phyloP scores from a whole-genome alignment of 2,113 vertebrate genomes.

The Planiliza haematocheilus region DNA sequence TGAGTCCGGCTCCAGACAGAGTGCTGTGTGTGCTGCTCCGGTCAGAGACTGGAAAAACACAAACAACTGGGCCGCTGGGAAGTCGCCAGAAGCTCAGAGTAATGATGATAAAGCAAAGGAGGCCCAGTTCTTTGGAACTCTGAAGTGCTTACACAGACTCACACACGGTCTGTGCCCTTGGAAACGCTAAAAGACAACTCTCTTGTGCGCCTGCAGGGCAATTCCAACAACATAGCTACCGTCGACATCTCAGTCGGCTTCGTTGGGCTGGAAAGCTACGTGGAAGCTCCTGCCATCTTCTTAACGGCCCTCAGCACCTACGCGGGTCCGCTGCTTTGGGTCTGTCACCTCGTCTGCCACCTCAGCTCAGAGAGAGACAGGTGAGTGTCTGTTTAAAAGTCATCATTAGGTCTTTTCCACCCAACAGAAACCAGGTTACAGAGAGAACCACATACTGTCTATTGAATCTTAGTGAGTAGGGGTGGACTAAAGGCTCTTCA shows the following conservation, averaged over 20 bases:
- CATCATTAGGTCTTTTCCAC: no score
- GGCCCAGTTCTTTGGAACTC: slow-evolving; percentile 10
- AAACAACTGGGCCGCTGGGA: slow-evolving; percentile 54
- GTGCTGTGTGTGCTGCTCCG: slow-evolving; percentile 12
- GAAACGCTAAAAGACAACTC: slow-evolving; percentile 23
- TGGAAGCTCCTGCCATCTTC: slow-evolving; percentile 90
- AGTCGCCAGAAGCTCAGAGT: slow-evolving; percentile 36
- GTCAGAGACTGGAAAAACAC: slow-evolving; percentile 42
- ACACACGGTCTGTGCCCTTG: neutral
- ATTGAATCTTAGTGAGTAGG: no score
- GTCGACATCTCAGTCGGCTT: slow-evolving; percentile 96
- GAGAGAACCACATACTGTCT: no score
- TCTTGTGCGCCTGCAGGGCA: slow-evolving; percentile 87
- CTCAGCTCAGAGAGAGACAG: slow-evolving; percentile 88
- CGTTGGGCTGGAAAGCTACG: slow-evolving; percentile 91
- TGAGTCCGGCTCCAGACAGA: slow-evolving; percentile 14
- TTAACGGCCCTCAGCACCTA: slow-evolving; percentile 92
- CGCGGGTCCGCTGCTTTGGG: slow-evolving; percentile 93
- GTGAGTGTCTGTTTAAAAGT: slow-evolving; percentile 73
- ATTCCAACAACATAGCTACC: slow-evolving; percentile 95
- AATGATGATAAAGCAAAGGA: slow-evolving; percentile 61
- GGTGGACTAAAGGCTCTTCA: no score
- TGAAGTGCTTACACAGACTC: slow-evolving; percentile 40
- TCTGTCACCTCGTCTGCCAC: slow-evolving; percentile 90
- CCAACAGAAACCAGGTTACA: no score